phyloP scores from a whole-genome alignment of 2,888 invertebrate species.

The Himalopsyche anomala region DNA sequence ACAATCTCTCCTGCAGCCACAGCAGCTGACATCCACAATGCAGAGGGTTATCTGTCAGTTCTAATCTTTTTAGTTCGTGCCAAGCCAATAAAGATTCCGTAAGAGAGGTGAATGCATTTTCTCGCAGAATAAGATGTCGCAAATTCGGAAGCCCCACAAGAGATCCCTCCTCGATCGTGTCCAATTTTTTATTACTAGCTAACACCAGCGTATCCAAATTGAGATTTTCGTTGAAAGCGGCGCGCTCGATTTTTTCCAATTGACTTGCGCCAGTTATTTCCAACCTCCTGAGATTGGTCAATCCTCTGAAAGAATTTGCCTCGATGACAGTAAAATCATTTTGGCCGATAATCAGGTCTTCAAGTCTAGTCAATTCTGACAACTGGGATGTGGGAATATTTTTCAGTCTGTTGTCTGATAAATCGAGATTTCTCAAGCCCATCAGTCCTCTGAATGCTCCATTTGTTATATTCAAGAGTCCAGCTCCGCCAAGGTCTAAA shows the following conservation, averaged over 20 bases:
- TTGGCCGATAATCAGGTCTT: constrained; percentile 89
- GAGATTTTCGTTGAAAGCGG: constrained; percentile 87
- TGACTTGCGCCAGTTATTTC: constrained; percentile 88
- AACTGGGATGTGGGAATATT: constrained; percentile 87
- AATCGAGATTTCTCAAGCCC: constrained; percentile 85
- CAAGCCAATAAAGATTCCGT: constrained; percentile 89
- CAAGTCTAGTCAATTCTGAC: constrained; percentile 83
- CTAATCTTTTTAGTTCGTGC: constrained; percentile 85
- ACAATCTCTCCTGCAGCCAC: constrained; percentile 86
- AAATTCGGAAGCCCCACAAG: constrained; percentile 88
- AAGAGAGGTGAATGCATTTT: constrained; percentile 85
- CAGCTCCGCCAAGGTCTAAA: constrained; percentile 88
- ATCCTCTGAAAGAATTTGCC: constrained; percentile 85
- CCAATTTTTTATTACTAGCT: constrained; percentile 86
- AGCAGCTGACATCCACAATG: constrained; percentile 87
- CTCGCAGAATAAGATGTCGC: constrained; percentile 84
- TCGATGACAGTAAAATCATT: constrained; percentile 85
- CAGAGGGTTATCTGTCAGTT: constrained; percentile 89
- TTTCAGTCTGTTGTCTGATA: constrained; percentile 87
- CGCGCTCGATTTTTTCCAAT: constrained; percentile 84
- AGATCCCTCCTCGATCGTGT: constrained; percentile 85
- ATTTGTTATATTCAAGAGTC: constrained; percentile 86
- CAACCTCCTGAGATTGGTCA: constrained; percentile 85
- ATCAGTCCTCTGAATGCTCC: constrained; percentile 86
- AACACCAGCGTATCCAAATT: constrained; percentile 87